These are phyloP conservation scores for Cremastinae sp. DNA, from an alignment of 2,888 invertebrate species.

Conservation along the genomic window DNA sequence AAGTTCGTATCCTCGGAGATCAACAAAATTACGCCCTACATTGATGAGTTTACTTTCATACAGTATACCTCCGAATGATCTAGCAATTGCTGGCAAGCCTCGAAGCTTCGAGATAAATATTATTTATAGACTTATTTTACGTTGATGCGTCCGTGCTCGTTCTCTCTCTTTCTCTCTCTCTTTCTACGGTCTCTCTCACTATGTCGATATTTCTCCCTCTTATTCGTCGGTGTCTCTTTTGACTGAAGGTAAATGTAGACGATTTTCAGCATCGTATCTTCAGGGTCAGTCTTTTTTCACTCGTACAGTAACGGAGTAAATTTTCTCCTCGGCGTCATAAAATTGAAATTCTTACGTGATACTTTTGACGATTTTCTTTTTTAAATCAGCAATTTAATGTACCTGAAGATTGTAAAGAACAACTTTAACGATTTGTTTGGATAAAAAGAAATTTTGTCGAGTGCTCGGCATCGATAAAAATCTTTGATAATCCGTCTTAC, in stretches of 20 bases:
- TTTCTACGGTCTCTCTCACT: constrained; percentile 9
- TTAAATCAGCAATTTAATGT: no score
- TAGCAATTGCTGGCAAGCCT: constrained; percentile 29
- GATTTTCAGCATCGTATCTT: neutral
- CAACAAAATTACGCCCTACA: neutral
- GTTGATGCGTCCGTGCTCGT: constrained; percentile 29
- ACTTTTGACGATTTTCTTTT: no score
- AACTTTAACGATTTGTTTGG: no score
- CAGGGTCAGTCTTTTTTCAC: neutral
- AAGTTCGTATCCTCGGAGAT: constrained; percentile 2
- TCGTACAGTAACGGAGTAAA: no score
- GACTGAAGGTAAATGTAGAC: neutral
- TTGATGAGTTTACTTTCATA: neutral
- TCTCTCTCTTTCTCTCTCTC: neutral
- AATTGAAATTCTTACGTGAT: neutral
- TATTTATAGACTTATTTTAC: constrained; percentile 24
- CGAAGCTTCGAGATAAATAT: constrained; percentile 30
- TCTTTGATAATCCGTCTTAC: neutral
- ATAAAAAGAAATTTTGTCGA: no score
- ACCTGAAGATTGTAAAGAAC: no score
- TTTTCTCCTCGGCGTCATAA: neutral
- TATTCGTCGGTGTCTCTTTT: neutral
- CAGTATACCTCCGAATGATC: neutral
- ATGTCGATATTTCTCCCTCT: neutral
- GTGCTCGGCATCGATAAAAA: no score